These are phyloP conservation scores for Callipepla squamata DNA, from an alignment of 2,113 vertebrate species.

Conservation along the genomic window DNA sequence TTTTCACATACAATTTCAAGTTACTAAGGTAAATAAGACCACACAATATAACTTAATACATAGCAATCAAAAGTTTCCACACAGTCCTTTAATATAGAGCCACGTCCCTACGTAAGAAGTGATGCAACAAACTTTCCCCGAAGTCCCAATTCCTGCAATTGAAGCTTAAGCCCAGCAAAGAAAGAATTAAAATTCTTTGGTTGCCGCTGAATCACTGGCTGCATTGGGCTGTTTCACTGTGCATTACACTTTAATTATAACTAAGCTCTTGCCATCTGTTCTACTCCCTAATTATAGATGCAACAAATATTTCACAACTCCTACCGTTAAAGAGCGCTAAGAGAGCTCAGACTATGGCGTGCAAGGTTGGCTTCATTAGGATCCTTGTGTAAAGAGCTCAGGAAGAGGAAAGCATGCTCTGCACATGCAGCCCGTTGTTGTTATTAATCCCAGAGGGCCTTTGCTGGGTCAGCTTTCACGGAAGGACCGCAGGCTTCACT, in stretches of 20 bases:
- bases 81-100: conserved; percentile 46
- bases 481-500: neutral
- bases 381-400: neutral
- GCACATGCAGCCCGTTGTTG: accelerated
- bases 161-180: conserved; percentile 61
- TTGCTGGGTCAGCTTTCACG: neutral
- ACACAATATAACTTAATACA: conserved; percentile 62
- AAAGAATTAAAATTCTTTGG: conserved; percentile 72
- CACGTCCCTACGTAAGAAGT: conserved; percentile 28
- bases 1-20: conserved; percentile 42
- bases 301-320: conserved; percentile 78
- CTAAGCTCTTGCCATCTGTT: conserved; percentile 74
- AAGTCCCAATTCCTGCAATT: conserved; percentile 55
- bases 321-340: conserved; percentile 70
- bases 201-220: conserved; percentile 65
- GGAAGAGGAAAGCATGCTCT: neutral
- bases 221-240: conserved; percentile 76
- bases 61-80: conserved; percentile 62
- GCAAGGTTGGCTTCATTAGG: conserved; percentile 12
- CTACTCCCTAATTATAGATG: conserved; percentile 80
- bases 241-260: conserved; percentile 81
- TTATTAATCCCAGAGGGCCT: neutral
- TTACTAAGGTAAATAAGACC: conserved; percentile 41
- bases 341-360: conserved; percentile 41
- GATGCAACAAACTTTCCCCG: conserved; percentile 63